Evolutionary conservation across 2,888 invertebrate species (phyloP).

Genomic region (Cheilosia pagana): DNA sequence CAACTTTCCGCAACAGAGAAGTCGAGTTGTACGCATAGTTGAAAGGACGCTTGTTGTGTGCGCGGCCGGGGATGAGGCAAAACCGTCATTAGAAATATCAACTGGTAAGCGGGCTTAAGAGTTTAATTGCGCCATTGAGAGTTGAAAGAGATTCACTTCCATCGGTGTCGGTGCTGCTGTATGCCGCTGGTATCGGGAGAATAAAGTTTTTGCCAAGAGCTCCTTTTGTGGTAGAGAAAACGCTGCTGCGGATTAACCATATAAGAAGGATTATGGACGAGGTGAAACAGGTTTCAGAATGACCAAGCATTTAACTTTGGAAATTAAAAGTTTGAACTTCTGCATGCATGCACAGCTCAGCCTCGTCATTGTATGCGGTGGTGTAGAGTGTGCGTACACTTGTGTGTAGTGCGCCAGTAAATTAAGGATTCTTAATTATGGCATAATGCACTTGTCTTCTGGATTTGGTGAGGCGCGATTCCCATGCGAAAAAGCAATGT

Average conservation of each 20-base stretch:
- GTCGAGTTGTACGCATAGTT: constrained; percentile 50
- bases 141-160: constrained; percentile 49
- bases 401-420: not conserved
- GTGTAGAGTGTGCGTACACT: not conserved
- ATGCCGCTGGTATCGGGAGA: constrained; percentile 12
- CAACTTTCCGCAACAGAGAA: constrained; percentile 62
- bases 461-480: not conserved
- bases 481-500: not conserved
- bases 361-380: not conserved
- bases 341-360: constrained; percentile 23
- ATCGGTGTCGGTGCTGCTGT: constrained; percentile 24
- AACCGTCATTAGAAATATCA: constrained; percentile 73
- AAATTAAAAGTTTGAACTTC: constrained; percentile 55
- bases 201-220: constrained; percentile 20
- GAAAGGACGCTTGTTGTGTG: not conserved
- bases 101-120: constrained; percentile 74
- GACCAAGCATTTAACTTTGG: constrained; percentile 65
- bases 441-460: constrained; percentile 27
- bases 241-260: constrained; percentile 24
- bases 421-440: constrained; percentile 36
- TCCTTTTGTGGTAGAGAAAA: constrained; percentile 20
- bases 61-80: not conserved
- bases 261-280: constrained; percentile 31
- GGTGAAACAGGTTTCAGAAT: constrained; percentile 40
- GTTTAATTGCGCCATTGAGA: constrained; percentile 73